Evolutionary conservation across 2,888 invertebrate genomes (phyloP).

Genomic region (Tortrix viridana): DNA sequence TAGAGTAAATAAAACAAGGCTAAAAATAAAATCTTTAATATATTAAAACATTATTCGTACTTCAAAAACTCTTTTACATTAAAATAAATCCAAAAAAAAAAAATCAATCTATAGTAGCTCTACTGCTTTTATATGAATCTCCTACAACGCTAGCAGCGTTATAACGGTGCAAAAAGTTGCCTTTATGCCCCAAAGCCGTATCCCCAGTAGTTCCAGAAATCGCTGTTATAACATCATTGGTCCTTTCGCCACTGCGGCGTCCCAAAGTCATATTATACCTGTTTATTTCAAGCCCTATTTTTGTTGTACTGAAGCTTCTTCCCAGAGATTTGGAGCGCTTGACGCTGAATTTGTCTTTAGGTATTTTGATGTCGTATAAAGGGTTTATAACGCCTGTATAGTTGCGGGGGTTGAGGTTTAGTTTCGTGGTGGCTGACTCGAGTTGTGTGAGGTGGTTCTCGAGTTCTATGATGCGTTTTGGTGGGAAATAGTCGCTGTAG

Average conservation of each 20-base stretch:
- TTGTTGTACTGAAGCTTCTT: constrained; percentile 64
- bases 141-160: constrained; percentile 66
- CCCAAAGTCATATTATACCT: constrained; percentile 73
- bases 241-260: constrained; percentile 58
- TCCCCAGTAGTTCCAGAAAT: constrained; percentile 65
- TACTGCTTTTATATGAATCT: constrained; percentile 69
- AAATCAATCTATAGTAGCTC: constrained; percentile 65
- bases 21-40: too few relatives aligned
- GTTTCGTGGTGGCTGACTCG: constrained; percentile 43
- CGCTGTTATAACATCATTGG: constrained; percentile 75
- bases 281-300: constrained; percentile 60
- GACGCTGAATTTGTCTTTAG: constrained; percentile 68
- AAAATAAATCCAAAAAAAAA: background rate
- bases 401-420: constrained; percentile 41
- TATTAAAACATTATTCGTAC: too few relatives aligned
- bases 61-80: too few relatives aligned
- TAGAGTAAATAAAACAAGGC: too few relatives aligned
- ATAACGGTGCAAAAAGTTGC: constrained; percentile 66
- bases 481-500: constrained; percentile 62
- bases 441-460: constrained; percentile 49
- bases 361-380: constrained; percentile 71
- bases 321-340: constrained; percentile 74
- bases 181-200: constrained; percentile 66
- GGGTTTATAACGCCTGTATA: constrained; percentile 77
- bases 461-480: constrained; percentile 53